Evolutionary conservation across 1,140 invertebrate genomes (phyloP).

Genomic region (Papilio helenus): DNA sequence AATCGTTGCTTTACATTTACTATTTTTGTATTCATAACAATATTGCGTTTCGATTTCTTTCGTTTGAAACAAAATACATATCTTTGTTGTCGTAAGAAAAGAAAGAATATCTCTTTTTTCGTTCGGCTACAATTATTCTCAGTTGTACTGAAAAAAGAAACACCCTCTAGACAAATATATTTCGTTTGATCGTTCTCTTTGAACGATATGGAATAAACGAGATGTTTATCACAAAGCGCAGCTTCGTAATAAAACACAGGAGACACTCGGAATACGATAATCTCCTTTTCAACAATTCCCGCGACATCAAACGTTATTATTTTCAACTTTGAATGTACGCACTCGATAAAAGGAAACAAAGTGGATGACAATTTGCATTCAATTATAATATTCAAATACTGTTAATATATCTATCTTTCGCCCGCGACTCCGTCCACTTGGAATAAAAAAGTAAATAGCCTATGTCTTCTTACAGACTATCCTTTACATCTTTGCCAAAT

Average conservation of each 20-base stretch:
- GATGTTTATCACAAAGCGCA: slow-evolving; percentile 38
- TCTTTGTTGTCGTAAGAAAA: background rate
- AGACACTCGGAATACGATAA: slow-evolving; percentile 18
- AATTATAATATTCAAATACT: background rate
- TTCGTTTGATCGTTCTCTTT: slow-evolving; percentile 36
- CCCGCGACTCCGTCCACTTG: too few species aligned
- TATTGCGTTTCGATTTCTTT: background rate
- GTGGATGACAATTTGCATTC: background rate
- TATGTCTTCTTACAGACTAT: too few species aligned
- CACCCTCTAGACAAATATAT: slow-evolving; percentile 23
- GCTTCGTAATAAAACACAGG: slow-evolving; percentile 23
- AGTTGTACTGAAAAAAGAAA: slow-evolving; percentile 1
- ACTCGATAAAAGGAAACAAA: background rate
- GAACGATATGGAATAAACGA: slow-evolving; percentile 32
- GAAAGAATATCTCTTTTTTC: background rate
- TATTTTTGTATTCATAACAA: background rate
- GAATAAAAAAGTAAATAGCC: too few species aligned
- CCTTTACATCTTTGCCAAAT: too few species aligned
- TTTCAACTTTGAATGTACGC: slow-evolving; percentile 9
- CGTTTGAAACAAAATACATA: slow-evolving; percentile 8
- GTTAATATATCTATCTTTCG: background rate
- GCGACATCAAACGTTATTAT: slow-evolving; percentile 16
- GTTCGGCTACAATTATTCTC: slow-evolving; percentile 17
- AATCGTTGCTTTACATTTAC: background rate
- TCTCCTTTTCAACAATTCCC: slow-evolving; percentile 19